phyloP scores from a whole-genome alignment of 2,113 vertebrate species.

The Lichenostomus cassidix region DNA sequence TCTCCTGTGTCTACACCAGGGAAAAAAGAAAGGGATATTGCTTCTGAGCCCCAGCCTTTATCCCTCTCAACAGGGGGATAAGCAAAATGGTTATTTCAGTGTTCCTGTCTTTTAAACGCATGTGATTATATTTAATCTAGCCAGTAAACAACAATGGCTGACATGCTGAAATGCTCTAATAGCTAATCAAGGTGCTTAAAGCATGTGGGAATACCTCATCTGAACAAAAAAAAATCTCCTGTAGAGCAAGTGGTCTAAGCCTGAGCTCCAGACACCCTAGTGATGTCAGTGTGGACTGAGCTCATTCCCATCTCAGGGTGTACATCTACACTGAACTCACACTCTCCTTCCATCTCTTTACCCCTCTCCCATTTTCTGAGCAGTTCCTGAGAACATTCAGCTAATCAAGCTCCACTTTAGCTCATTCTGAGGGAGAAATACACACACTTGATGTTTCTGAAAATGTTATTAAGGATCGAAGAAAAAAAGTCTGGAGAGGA shows the following conservation, averaged over 20 bases:
- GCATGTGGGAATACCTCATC: neutral
- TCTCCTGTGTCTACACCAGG: rapidly evolving
- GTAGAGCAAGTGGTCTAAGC: neutral
- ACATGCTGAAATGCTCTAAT: neutral
- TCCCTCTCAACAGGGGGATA: neutral
- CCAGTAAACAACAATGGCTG: neutral
- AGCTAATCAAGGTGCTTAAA: neutral
- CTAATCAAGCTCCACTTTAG: neutral
- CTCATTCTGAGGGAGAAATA: neutral
- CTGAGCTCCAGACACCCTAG: neutral
- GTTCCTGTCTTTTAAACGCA: neutral
- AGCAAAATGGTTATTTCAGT: neutral
- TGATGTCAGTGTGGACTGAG: neutral
- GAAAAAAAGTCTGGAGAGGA: neutral
- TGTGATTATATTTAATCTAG: neutral
- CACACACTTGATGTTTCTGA: neutral
- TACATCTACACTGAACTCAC: neutral
- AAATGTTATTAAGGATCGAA: neutral
- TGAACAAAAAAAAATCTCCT: neutral
- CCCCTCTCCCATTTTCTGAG: neutral
- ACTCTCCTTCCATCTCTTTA: neutral
- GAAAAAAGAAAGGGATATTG: neutral
- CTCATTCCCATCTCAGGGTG: neutral
- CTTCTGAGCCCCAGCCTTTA: neutral
- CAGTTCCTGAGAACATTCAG: neutral